Evolutionary conservation across 2,797 vertebrate genomes (phyloP).

Genomic region (Anolis apletophallus): DNA sequence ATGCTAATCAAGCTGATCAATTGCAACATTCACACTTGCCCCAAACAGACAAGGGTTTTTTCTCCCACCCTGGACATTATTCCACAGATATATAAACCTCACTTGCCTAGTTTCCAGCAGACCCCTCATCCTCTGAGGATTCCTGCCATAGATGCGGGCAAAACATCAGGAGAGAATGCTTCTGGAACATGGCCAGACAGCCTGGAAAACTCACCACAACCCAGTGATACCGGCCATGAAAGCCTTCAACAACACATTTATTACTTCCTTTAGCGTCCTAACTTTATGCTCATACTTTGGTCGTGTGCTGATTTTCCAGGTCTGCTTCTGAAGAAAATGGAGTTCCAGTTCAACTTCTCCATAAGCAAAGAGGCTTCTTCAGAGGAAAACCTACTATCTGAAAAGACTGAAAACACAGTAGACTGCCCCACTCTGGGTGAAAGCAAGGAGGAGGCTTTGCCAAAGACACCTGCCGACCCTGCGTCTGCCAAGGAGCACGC

Average conservation of each 20-base stretch:
- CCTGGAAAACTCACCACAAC: too few species aligned
- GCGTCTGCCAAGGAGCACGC: constrained; percentile 73
- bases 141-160: too few species aligned
- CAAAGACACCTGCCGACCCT: constrained; percentile 1
- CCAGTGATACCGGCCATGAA: too few species aligned
- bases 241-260: not conserved
- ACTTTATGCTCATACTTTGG: not conserved
- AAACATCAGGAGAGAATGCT: too few species aligned
- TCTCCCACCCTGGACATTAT: too few species aligned
- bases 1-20: too few species aligned
- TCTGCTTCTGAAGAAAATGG: constrained; percentile 58
- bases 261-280: not conserved
- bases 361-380: constrained; percentile 43
- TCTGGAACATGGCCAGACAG: too few species aligned
- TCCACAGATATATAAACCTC: too few species aligned
- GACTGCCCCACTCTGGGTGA: not conserved
- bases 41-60: too few species aligned
- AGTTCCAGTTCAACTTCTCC: constrained; percentile 78
- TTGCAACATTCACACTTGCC: too few species aligned
- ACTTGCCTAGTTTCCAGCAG: too few species aligned
- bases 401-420: not conserved
- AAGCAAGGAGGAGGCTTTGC: not conserved
- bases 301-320: not conserved
- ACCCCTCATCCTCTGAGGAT: too few species aligned
- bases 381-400: constrained; percentile 24